These are phyloP conservation scores for Onychomys arenicola DNA, from an alignment of 2,797 vertebrate genomes.

Conservation along the genomic window DNA sequence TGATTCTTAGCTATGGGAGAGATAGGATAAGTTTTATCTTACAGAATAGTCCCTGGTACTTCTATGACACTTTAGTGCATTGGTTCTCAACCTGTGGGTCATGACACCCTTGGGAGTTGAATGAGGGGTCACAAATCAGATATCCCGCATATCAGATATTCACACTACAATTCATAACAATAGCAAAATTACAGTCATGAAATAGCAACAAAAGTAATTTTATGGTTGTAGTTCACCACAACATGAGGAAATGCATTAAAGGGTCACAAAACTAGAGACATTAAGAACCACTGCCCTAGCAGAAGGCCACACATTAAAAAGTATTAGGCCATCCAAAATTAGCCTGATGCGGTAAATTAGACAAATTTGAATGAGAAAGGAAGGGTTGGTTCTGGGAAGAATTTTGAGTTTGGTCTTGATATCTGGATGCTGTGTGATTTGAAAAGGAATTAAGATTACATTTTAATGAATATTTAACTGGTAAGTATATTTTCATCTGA, in stretches of 20 bases:
- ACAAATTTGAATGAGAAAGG: not conserved
- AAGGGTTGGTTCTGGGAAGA: not conserved
- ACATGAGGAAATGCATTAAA: no score
- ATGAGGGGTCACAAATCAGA: no score
- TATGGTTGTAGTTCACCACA: no score
- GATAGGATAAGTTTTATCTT: not conserved
- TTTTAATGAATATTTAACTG: not conserved
- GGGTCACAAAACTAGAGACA: no score
- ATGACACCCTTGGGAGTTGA: not conserved
- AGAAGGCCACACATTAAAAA: not conserved
- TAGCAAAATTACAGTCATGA: not conserved
- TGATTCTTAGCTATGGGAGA: not conserved
- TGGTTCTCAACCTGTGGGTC: not conserved
- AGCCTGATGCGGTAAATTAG: not conserved
- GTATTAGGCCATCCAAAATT: not conserved
- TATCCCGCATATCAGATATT: not conserved
- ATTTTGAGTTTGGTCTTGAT: slow-evolving; percentile 89
- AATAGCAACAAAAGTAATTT: not conserved
- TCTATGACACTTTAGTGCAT: not conserved
- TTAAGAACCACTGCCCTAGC: not conserved
- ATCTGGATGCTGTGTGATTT: slow-evolving; percentile 91
- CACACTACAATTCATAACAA: not conserved
- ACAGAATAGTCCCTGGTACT: not conserved
- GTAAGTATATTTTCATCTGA: not conserved
- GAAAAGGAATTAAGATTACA: not conserved